Percentiles rank a stretch among this genome's conserved stretches.
Evolutionary conservation across 2,888 invertebrate genomes (phyloP).

Genomic region (Fabriciana adippe): DNA sequence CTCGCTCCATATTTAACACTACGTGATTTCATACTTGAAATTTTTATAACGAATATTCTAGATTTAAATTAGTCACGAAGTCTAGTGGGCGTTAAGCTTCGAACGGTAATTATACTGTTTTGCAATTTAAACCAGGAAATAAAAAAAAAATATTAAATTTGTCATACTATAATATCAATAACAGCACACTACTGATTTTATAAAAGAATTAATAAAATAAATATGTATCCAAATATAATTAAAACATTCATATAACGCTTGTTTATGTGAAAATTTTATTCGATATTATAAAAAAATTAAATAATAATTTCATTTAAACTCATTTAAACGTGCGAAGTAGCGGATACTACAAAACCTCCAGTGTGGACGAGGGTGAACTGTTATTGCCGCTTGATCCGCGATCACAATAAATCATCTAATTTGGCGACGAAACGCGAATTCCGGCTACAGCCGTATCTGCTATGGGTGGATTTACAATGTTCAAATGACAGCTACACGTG

Average conservation of each 20-base stretch:
- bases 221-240: neutral
- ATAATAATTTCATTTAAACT: neutral
- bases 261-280: conserved; percentile 4
- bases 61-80: conserved; percentile 33
- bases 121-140: conserved; percentile 20
- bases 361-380: conserved; percentile 29
- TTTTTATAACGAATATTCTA: conserved; percentile 29
- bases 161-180: conserved; percentile 17
- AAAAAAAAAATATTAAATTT: conserved; percentile 11
- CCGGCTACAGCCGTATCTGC: conserved; percentile 52
- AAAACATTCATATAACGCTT: neutral
- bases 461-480: conserved; percentile 64
- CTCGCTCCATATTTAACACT: conserved; percentile 43
- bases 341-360: conserved; percentile 7
- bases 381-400: conserved; percentile 57
- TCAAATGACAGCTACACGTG: conserved; percentile 67
- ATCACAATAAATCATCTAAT: conserved; percentile 80
- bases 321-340: no score
- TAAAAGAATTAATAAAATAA: neutral
- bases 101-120: conserved; percentile 25
- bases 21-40: conserved; percentile 34
- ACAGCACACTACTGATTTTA: neutral
- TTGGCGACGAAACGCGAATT: conserved; percentile 70
- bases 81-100: conserved; percentile 28
- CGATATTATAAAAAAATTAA: neutral